A percentile compares a stretch with the other conserved stretches of the same genome.
Evolutionary conservation across 2,113 vertebrate genomes (phyloP).

Genomic region (Mustela lutreola): DNA sequence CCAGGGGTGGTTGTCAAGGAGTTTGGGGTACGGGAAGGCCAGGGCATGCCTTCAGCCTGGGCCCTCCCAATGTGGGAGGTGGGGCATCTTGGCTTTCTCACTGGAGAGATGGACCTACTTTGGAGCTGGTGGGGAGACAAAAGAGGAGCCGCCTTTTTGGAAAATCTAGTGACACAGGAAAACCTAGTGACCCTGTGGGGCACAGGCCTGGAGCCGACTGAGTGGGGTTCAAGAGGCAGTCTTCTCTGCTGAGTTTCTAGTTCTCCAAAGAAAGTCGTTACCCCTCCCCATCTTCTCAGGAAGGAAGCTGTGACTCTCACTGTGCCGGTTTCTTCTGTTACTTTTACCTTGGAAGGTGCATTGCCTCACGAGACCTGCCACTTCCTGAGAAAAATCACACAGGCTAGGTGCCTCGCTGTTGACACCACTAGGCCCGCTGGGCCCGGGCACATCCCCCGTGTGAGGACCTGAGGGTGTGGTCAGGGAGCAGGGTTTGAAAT

Average conservation of each 20-base stretch:
- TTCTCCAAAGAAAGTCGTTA: background rate
- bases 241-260: background rate
- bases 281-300: background rate
- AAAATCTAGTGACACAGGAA: background rate
- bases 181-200: background rate
- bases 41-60: fast-evolving
- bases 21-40: background rate
- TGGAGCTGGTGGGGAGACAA: background rate
- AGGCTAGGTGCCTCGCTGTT: background rate
- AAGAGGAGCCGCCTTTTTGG: background rate
- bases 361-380: background rate
- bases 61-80: background rate
- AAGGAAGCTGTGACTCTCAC: conserved; percentile 53
- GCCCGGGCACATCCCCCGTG: background rate
- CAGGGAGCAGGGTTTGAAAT: background rate
- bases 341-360: conserved; percentile 43
- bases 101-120: background rate
- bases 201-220: background rate
- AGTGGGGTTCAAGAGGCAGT: background rate
- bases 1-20: background rate
- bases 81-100: background rate
- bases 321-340: background rate
- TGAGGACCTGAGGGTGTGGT: background rate
- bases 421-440: background rate
- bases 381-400: conserved; percentile 53